phyloP scores from a whole-genome alignment of 1,140 invertebrate genomes.

The Branchinecta lindahli region DNA sequence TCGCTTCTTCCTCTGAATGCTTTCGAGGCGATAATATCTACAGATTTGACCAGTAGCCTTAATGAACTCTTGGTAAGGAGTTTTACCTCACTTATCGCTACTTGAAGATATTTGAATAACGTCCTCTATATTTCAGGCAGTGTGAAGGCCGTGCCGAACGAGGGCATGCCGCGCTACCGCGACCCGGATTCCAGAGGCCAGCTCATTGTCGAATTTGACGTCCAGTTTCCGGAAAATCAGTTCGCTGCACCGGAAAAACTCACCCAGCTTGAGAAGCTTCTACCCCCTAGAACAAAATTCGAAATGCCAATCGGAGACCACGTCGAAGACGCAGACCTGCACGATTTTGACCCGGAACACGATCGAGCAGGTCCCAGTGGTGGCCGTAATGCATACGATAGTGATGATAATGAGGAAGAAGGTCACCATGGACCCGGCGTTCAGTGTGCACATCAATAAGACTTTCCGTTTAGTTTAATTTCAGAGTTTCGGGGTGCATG shows the following conservation, averaged over 20 bases:
- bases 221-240: conserved; percentile 65
- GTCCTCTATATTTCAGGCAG: conserved; percentile 44
- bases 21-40: too few species aligned
- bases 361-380: conserved; percentile 30
- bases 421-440: conserved; percentile 40
- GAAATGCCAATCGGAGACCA: conserved; percentile 51
- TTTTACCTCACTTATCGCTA: too few species aligned
- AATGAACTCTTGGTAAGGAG: too few species aligned
- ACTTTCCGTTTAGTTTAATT: background rate
- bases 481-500: too few species aligned
- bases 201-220: conserved; percentile 69
- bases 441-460: conserved; percentile 53
- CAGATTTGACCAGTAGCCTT: too few species aligned
- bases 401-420: conserved; percentile 47
- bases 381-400: conserved; percentile 45
- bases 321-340: conserved; percentile 65
- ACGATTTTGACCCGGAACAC: conserved; percentile 47
- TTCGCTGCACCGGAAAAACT: conserved; percentile 44
- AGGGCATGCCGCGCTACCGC: conserved; percentile 78
- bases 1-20: too few species aligned
- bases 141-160: conserved; percentile 57
- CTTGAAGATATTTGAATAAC: conserved; percentile 1
- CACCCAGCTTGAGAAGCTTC: conserved; percentile 47
- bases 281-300: conserved; percentile 48
- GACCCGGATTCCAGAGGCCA: conserved; percentile 69